These are phyloP conservation scores for Danaus plexippus DNA, from an alignment of 1,140 invertebrate species.

Conservation along the genomic window DNA sequence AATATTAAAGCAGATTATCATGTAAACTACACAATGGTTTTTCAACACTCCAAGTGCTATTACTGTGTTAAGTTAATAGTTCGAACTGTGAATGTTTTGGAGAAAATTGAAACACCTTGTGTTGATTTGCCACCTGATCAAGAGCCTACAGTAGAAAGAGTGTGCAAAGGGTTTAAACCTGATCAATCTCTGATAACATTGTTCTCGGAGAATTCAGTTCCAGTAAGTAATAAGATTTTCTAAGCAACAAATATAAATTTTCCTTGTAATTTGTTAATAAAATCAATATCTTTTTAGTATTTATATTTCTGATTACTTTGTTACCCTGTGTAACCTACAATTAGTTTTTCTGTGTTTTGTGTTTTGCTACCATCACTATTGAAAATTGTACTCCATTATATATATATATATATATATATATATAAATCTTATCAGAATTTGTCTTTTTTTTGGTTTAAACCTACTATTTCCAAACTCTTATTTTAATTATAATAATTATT, in stretches of 20 bases:
- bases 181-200: conserved; percentile 89
- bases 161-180: conserved; percentile 80
- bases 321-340: too few relatives aligned
- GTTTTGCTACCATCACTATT: too few relatives aligned
- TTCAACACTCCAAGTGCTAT: conserved; percentile 81
- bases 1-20: conserved; percentile 80
- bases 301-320: too few relatives aligned
- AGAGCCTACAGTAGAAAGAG: conserved; percentile 81
- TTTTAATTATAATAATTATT: too few relatives aligned
- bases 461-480: too few relatives aligned
- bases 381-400: too few relatives aligned
- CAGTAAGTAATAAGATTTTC: conserved; percentile 61
- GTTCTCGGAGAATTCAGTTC: conserved; percentile 91
- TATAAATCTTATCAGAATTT: too few relatives aligned
- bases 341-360: too few relatives aligned
- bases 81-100: conserved; percentile 90
- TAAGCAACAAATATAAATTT: conserved; percentile 3
- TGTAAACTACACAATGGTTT: conserved; percentile 90
- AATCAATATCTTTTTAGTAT: too few relatives aligned
- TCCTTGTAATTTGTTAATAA: neutral
- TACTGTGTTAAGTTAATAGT: conserved; percentile 89
- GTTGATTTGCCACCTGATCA: conserved; percentile 76
- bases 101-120: conserved; percentile 91
- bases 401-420: too few relatives aligned
- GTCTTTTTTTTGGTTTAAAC: too few relatives aligned